Evolutionary conservation across 2,113 vertebrate species (phyloP).

Genomic region (Xyrauchen texanus): DNA sequence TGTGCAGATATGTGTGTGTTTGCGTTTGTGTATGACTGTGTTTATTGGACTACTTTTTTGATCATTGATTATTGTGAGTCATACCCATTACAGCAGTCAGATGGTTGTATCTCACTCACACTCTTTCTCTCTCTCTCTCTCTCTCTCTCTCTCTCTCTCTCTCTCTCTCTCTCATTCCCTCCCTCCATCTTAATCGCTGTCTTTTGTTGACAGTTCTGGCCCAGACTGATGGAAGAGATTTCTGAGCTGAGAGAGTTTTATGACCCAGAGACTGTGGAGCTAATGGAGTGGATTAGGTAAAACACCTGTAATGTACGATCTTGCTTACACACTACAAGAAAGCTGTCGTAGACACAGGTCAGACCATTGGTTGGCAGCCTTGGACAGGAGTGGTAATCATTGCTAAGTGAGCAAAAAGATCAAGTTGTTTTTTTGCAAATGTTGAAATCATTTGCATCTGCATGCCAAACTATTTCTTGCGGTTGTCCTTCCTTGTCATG

Average conservation of each 20-base stretch:
- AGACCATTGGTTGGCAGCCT: not conserved
- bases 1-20: no score
- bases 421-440: not conserved
- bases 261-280: slow-evolving; percentile 97
- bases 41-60: slow-evolving; percentile 6
- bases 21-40: slow-evolving; percentile 4
- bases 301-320: slow-evolving; percentile 52
- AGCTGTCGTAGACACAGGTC: slow-evolving; percentile 11
- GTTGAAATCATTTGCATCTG: not conserved
- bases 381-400: not conserved
- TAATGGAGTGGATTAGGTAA: slow-evolving; percentile 99
- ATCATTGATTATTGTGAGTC: slow-evolving; percentile 18
- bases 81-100: slow-evolving; percentile 17
- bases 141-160: no score
- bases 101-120: not conserved
- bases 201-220: slow-evolving; percentile 83
- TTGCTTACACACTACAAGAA: slow-evolving; percentile 34
- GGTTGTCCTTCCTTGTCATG: slow-evolving; percentile 1
- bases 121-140: no score
- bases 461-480: not conserved
- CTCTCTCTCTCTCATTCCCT: no score
- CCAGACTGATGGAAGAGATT: slow-evolving; percentile 89
- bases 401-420: not conserved
- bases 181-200: not conserved
- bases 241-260: slow-evolving; percentile 96